Base-by-base conservation (phyloP, 2,888 invertebrate genomes). In the Netelia inedita region DNA sequence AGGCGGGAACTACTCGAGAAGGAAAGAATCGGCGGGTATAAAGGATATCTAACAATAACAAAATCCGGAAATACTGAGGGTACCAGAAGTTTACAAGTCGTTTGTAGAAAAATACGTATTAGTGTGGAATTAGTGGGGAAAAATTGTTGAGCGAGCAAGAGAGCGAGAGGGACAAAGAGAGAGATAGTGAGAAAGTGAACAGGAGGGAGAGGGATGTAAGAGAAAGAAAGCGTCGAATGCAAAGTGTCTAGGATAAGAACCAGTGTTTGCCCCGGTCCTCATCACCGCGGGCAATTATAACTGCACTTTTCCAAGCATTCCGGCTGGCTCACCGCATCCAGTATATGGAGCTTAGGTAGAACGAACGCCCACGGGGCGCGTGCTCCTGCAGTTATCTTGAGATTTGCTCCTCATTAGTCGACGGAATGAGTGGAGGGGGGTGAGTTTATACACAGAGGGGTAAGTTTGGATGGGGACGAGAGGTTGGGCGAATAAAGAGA, bases 341-440 rank as follows among this genome's bases (percentile, higher is more conserved):
- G 82, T 87, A 86, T 86, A 86, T 85, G 82, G 83, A 83, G 82
- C 74, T 82, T 72, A 79, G 79, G 72, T 74, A 76, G 79, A 82
- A 82, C 75, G 84, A 79, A 80, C 75, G 85, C 79, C 72, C 79
- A 63, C 79, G 85, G 84, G 86, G 88, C 88, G 89, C 89, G 88
- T 90, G 89, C 88, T 88, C 88, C 80, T 88, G 89, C 89, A 90
- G 91, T 91, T 91, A 91, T 91, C 90, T 91, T 88, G 89, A 91
- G 91, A 92, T 92, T 92, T 92, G 91, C 89, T 92, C 88, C 88
- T 90, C 88, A 89, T 91, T 90, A 89, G 89, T 90, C 87, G 89
- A 88, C 88, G 88, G 84, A 88, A 90, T 78, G 72, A 72, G 73
- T 82, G 73, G 78, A 71, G 59, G 23, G 87, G 35, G 85, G 79